Evolutionary conservation across 2,888 invertebrate species (phyloP), one percentile per base, ranked within the genome.

Genomic region (Eristalinus sepulchralis): DNA sequence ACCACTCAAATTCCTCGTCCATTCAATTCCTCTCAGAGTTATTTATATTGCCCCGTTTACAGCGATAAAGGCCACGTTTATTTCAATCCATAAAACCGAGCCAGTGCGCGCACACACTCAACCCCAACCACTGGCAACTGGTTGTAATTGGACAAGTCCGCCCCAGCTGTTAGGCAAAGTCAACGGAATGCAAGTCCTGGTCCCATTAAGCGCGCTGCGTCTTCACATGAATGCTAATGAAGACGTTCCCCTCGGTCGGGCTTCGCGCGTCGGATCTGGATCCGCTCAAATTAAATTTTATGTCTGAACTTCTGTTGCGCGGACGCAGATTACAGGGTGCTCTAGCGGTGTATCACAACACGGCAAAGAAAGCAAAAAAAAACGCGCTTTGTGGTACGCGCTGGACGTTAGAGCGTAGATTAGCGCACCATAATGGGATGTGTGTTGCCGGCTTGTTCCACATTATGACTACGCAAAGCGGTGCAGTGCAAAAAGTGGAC

Each of bases 341-440:
- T 3, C 47, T 47, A 20, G n/a, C 31, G 53, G 11, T 59, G 27
- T 27, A 27, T 27, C 8, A n/a, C 17, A 13, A 60, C 5, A 13
- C n/a, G 8, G 59, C 59, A 31, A 17, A 60, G 13, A 60, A 59
- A 64, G 11, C 27, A 0, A 20, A 6, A 31, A 20, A 60, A 57
- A 76, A 60, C 20, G 13, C 36, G 34, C 39, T n/a, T n/a, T n/a
- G n/a, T 27, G 10, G 27, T 34, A 53, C 22, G 36, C 77, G 27
- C 57, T 39, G 63, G 39, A 76, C 71, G 57, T 64, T 47, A 71
- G 57, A 64, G 78, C 78, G 63, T 36, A 70, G 78, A 78, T 78
- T 71, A 78, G 70, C 63, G 63, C 22, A 31, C 78, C 78, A 71
- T 71, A 78, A 78, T 78, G 78, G 70, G 78, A 71, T 64, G 78